Evolutionary conservation across 2,797 vertebrate genomes (phyloP), one percentile per base, ranked within the genome.

Genomic region (Rhodeus uyekii): DNA sequence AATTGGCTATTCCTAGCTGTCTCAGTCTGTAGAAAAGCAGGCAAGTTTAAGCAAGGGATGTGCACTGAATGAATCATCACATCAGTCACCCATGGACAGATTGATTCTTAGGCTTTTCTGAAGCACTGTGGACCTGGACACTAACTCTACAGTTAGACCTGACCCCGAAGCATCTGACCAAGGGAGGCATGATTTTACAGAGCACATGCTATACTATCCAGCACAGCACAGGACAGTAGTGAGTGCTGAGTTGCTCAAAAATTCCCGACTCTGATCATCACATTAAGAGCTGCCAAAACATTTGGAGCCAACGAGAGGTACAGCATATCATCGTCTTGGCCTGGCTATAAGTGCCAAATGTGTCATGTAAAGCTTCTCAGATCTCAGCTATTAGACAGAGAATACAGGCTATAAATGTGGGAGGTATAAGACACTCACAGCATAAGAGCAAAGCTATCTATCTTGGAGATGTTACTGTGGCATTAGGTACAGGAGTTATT

Each of bases 351-450:
- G 83, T 88, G 88, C 89, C 85, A 88, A 86, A 89, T 90, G 90
- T 92, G 85, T 87, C 87, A 87, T 86, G 84, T 88, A 80, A 71
- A 88, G 63, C 85, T 85, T 80, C 61, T 88, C 24, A 24, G 67
- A 85, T 87, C 84, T 82, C 60, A 53, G 82, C 88, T 84, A 88
- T 89, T 90, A 91, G 90, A 90, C 88, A 83, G 85, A 88, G 86
- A 60, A 67, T 67, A 86, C 73, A 75, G 76, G 71, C 76, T 80
- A 75, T 80, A 77, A 3, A 87, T n/a, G 83, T 87, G 90, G 86
- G 85, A 89, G 84, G 87, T 86, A 86, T 83, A 89, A 84, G 86
- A n/a, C n/a, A n/a, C n/a, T n/a, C n/a, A n/a, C n/a, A n/a, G n/a
- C n/a, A n/a, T n/a, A n/a, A n/a, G n/a, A n/a, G n/a, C n/a, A n/a